These are phyloP conservation scores for Ceratina australensis DNA, from an alignment of 1,140 invertebrate species.

Conservation along the genomic window DNA sequence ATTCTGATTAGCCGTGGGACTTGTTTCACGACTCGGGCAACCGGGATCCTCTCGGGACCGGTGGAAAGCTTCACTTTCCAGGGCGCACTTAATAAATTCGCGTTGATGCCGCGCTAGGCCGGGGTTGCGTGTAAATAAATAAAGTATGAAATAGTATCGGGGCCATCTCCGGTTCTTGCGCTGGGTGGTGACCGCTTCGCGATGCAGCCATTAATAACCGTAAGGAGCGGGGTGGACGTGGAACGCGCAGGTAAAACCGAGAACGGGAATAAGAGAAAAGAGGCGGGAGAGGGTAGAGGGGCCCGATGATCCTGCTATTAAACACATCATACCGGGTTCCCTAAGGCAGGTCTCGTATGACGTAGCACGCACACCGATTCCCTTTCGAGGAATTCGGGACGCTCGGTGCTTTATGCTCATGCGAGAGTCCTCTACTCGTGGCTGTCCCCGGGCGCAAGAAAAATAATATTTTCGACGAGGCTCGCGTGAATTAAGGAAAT, in stretches of 20 bases:
- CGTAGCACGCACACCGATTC: conserved; percentile 51
- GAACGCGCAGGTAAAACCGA: background rate
- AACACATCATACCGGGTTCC: conserved; percentile 55
- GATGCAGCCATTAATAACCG: conserved; percentile 64
- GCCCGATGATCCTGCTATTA: conserved; percentile 54
- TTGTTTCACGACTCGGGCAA: background rate
- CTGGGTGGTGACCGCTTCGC: conserved; percentile 55
- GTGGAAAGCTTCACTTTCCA: conserved; percentile 43
- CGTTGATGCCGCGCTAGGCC: conserved; percentile 37
- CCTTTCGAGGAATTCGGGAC: conserved; percentile 48
- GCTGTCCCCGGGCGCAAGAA: background rate
- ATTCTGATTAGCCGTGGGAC: background rate
- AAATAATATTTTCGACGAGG: conserved; percentile 41
- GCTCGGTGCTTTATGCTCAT: conserved; percentile 49
- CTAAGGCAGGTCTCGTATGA: conserved; percentile 44
- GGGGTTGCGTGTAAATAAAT: conserved; percentile 66
- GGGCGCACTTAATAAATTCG: conserved; percentile 62
- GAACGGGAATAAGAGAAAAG: conserved; percentile 21
- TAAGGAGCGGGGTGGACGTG: conserved; percentile 1
- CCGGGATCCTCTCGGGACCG: background rate
- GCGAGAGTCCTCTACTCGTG: background rate
- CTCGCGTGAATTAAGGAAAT: conserved; percentile 52
- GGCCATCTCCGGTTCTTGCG: conserved; percentile 48
- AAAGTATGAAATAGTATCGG: conserved; percentile 65
- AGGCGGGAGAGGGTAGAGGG: conserved; percentile 5